phyloP scores from a whole-genome alignment of 1,140 invertebrate species.

The Drosophila insularis region DNA sequence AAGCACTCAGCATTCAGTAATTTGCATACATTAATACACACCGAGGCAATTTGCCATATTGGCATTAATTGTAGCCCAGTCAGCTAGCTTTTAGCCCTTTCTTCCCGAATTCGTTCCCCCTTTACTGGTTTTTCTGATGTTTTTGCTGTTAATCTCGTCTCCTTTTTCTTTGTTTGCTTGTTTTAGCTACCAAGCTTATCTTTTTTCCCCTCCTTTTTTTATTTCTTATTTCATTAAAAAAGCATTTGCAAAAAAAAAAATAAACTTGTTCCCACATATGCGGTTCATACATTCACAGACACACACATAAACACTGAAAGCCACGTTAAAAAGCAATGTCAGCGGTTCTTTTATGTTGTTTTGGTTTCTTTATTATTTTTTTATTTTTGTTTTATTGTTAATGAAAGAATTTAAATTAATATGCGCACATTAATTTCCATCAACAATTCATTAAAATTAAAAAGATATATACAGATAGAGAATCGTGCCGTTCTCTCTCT shows the following conservation, averaged over 20 bases:
- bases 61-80: conserved; percentile 56
- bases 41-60: conserved; percentile 63
- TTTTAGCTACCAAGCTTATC: conserved; percentile 66
- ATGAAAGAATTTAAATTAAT: conserved; percentile 77
- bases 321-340: conserved; percentile 56
- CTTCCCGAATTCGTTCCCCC: conserved; percentile 14
- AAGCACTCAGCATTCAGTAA: background rate
- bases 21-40: conserved; percentile 33
- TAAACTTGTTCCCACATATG: conserved; percentile 69
- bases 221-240: conserved; percentile 73
- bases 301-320: conserved; percentile 20
- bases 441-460: conserved; percentile 72
- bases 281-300: background rate
- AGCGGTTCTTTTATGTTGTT: conserved; percentile 44
- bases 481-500: conserved; percentile 32
- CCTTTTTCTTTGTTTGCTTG: conserved; percentile 38
- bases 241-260: conserved; percentile 73
- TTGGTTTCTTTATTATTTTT: conserved; percentile 21
- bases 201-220: conserved; percentile 18
- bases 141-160: conserved; percentile 13
- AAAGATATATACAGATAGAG: conserved; percentile 37
- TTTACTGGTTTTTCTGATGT: conserved; percentile 11
- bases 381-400: conserved; percentile 40
- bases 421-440: conserved; percentile 77
- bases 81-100: conserved; percentile 16